Evolutionary conservation across 2,888 invertebrate genomes (phyloP).

Genomic region (Epistrophe eligans): DNA sequence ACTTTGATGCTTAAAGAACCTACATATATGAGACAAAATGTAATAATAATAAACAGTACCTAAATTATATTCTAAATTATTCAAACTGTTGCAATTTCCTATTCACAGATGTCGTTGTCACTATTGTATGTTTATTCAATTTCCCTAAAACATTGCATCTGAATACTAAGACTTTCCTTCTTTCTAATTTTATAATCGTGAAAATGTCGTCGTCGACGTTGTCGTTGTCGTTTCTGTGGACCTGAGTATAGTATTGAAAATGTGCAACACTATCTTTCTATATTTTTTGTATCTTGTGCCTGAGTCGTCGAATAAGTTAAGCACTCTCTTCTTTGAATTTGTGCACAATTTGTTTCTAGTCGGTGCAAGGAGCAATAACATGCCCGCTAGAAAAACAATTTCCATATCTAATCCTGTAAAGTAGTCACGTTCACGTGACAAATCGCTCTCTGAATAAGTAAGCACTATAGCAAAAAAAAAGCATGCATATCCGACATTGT

Average conservation of each 20-base stretch:
- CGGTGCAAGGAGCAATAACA: neutral
- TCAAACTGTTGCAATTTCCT: neutral
- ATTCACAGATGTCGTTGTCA: neutral
- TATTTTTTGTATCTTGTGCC: neutral
- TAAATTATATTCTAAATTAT: neutral
- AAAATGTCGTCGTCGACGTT: neutral
- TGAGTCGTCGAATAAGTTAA: neutral
- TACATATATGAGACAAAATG: neutral
- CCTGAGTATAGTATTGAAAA: neutral
- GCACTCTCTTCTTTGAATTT: constrained; percentile 12
- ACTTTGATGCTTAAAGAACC: neutral
- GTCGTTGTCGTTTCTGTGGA: neutral
- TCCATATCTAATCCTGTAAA: constrained; percentile 22
- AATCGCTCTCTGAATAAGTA: constrained; percentile 52
- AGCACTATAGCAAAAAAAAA: constrained; percentile 27
- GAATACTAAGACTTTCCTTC: neutral
- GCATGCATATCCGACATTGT: constrained; percentile 34
- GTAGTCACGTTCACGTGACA: constrained; percentile 44
- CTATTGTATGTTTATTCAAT: constrained; percentile 22
- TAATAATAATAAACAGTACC: neutral
- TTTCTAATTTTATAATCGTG: constrained; percentile 14
- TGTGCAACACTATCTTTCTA: neutral
- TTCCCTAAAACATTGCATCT: constrained; percentile 1
- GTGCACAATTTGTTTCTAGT: constrained; percentile 5
- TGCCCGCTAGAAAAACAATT: constrained; percentile 14